Conservation (phyloP, 2,113 vertebrate genomes). For the Neolamprologus sp. region DNA sequence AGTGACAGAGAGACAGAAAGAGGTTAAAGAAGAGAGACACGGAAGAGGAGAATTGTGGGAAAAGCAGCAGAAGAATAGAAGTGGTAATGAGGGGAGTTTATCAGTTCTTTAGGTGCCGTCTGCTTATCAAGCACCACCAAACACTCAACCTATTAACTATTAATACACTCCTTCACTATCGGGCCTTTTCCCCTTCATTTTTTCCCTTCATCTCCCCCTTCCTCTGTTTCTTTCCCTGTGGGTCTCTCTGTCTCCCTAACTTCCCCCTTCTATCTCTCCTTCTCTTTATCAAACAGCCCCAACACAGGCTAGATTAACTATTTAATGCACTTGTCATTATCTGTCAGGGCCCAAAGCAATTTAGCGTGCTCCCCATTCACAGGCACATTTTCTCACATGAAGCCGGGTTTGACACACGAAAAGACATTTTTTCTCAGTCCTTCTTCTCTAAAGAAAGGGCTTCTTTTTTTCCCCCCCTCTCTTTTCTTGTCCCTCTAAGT, state of each 20-base stretch:
- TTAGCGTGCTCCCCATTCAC: slow-evolving; percentile 33
- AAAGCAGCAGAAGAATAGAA: slow-evolving; percentile 47
- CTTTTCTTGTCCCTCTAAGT: slow-evolving; percentile 35
- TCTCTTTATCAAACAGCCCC: slow-evolving; percentile 53
- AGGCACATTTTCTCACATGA: slow-evolving; percentile 48
- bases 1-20: slow-evolving; percentile 36
- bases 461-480: accelerated
- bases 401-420: slow-evolving; percentile 34
- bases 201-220: slow-evolving; percentile 23
- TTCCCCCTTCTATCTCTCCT: slow-evolving; percentile 9
- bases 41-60: slow-evolving; percentile 55
- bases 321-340: slow-evolving; percentile 68
- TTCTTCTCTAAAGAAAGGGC: slow-evolving; percentile 25
- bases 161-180: slow-evolving; percentile 56
- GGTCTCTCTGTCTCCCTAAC: slow-evolving; percentile 16
- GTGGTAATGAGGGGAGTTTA: slow-evolving; percentile 63
- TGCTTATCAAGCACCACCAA: slow-evolving; percentile 63
- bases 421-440: slow-evolving; percentile 27
- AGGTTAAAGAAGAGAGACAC: not conserved
- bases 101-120: slow-evolving; percentile 60
- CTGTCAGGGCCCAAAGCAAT: slow-evolving; percentile 53
- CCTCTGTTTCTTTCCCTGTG: slow-evolving; percentile 23
- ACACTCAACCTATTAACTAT: slow-evolving; percentile 66
- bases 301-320: slow-evolving; percentile 64
- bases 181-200: not conserved